Evolutionary conservation across 1,140 invertebrate species (phyloP).

Genomic region (Dendroctonus valens): DNA sequence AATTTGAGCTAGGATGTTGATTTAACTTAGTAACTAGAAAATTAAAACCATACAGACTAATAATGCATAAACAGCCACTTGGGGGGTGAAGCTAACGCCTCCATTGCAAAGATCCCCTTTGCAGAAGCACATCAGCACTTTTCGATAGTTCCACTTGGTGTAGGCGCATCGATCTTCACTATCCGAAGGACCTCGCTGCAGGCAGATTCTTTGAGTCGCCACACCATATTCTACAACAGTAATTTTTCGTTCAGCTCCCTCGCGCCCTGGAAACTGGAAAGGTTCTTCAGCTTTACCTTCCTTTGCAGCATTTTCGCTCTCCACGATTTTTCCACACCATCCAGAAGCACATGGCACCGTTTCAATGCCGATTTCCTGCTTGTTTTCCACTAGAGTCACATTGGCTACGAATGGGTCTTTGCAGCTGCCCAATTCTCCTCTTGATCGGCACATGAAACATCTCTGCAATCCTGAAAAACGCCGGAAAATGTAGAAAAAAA

Average conservation of each 20-base stretch:
- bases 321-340: conserved; percentile 90
- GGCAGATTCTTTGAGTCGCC: conserved; percentile 82
- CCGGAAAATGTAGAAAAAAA: not conserved
- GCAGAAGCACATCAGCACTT: conserved; percentile 90
- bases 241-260: not conserved
- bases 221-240: conserved; percentile 75
- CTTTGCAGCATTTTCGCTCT: conserved; percentile 70
- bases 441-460: conserved; percentile 79
- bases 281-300: conserved; percentile 51
- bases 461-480: conserved; percentile 58
- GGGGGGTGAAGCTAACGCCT: not conserved
- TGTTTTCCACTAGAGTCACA: conserved; percentile 64
- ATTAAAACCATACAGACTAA: conserved; percentile 21
- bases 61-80: not conserved
- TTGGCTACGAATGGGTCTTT: conserved; percentile 83
- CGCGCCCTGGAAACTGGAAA: not conserved
- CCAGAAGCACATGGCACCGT: conserved; percentile 83
- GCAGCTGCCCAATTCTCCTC: conserved; percentile 83
- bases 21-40: conserved; percentile 11
- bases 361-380: conserved; percentile 66
- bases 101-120: conserved; percentile 85
- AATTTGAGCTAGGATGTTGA: no score
- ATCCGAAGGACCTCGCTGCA: conserved; percentile 82
- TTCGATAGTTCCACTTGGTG: conserved; percentile 73
- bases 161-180: conserved; percentile 85